Evolutionary conservation across 1,140 invertebrate genomes (phyloP), one percentile per base, ranked within the genome.

Genomic region (Sitophilus oryzae): DNA sequence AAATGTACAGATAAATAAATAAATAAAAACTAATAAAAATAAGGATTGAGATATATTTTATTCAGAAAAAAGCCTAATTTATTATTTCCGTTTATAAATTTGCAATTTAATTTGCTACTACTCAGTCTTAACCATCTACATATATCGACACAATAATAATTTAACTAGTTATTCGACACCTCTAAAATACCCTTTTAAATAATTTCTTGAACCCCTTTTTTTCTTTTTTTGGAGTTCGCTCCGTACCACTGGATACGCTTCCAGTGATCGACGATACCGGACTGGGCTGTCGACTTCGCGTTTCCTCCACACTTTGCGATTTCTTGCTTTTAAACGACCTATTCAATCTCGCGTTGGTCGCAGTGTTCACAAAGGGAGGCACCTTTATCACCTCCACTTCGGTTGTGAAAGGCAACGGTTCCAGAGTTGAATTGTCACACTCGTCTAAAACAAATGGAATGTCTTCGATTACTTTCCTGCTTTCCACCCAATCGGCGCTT

Each of bases 391-490:
- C 60, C 14, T 41, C 21, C 34, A 56, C 14, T 36, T 54, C 46
- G 10, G 36, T 14, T 23, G 47, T 18, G n/a, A 50, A 21, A 9
- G 60, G 21, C n/a, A 60, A 53, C 9, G 42, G 46, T 53, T 67
- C 63, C n/a, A 68, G 47, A 6, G 56, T 59, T 11, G 56, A 65
- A 62, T 68, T 59, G 41, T 71, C 70, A 15, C 59, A 62, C 44
- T 71, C 70, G 30, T 71, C 70, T 18, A 71, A 52, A 15, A 65
- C 63, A 50, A 70, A 66, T 6, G 69, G 69, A 36, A 68, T 58
- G 18, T 71, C 63, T 55, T 70, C 64, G 9, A 69, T 62, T 8
- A 48, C 23, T 48, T 37, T 42, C 36, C 61, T 62, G 18, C 43
- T 49, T 21, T 59, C 58, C 15, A 62, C 56, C 61, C 62, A 66